A percentile compares a stretch with the other conserved stretches of the same genome.
phyloP scores from a whole-genome alignment of 2,888 invertebrate species.

The Zygaena filipendulae region DNA sequence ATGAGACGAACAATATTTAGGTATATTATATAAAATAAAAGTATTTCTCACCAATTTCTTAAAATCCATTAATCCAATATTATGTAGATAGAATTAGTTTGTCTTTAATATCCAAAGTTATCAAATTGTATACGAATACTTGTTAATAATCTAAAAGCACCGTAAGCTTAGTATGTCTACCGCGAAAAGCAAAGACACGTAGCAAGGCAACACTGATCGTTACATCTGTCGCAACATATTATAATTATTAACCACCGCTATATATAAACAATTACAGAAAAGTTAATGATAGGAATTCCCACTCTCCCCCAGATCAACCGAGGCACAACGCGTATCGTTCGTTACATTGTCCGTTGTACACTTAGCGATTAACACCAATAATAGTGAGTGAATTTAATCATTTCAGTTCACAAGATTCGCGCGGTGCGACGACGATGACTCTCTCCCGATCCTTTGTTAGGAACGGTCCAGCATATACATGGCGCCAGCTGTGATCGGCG shows the following conservation, averaged over 20 bases:
- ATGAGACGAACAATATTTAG: no score
- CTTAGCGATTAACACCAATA: constrained; percentile 44
- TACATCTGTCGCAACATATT: no score
- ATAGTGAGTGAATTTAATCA: constrained; percentile 23
- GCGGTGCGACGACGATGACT: constrained; percentile 25
- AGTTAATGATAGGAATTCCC: no score
- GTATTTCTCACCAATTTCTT: constrained; percentile 31
- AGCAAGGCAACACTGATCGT: constrained; percentile 64
- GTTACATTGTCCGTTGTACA: constrained; percentile 44
- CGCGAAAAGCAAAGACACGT: constrained; percentile 65
- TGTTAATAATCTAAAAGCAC: constrained; percentile 42
- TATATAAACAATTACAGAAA: no score
- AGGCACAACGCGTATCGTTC: constrained; percentile 64
- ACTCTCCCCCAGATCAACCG: constrained; percentile 34
- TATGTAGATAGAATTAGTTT: constrained; percentile 20
- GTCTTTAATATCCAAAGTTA: constrained; percentile 20
- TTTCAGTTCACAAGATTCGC: constrained; percentile 33
- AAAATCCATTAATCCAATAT: no score
- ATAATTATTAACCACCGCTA: no score
- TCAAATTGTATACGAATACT: constrained; percentile 19
- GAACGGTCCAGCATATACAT: constrained; percentile 41
- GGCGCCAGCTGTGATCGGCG: constrained; percentile 60
- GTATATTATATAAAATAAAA: no score
- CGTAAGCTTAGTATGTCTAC: constrained; percentile 50
- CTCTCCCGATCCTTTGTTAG: constrained; percentile 48